Evolutionary conservation across 2,888 invertebrate genomes (phyloP), one percentile per base, ranked within the genome.

Genomic region (Eupithecia dodoneata): DNA sequence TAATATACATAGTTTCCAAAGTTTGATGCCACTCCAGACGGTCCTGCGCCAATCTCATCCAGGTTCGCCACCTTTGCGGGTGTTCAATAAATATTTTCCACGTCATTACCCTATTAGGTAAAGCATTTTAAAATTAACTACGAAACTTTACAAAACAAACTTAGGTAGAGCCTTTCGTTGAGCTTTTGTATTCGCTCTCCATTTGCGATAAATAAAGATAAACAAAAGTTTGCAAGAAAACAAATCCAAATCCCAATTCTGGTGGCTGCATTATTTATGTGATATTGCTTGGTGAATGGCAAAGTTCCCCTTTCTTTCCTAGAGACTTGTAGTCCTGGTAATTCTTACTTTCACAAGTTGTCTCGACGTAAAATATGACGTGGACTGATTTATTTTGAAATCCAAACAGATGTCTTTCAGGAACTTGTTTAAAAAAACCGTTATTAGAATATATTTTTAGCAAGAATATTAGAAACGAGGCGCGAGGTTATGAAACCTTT

Each of bases 171-270:
- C 7, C 7, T 44, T 67, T 67, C 75, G 72, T 72, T 73, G 72
- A 86, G 84, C 88, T 87, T 89, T 92, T 92, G 89, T 89, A 84
- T 85, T 89, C 84, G 84, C 85, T 87, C 83, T 83, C 89, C 84
- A 87, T 88, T 90, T 86, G 83, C 84, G 76, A 81, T 85, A 82
- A 85, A 83, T 83, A 86, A 91, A 92, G 89, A 91, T 91, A 93
- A 93, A 93, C 92, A 93, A 93, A 95, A 94, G 89, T 95, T 95
- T 92, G 84, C 82, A 91, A 92, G 93, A 91, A 94, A 94, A 95
- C 93, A 95, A 95, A 95, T 94, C 94, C 94, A 93, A 94, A 94
- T 92, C 91, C 90, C 94, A 94, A 95, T 95, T 93, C 92, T 89
- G 88, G 83, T 88, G 89, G 90, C 87, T 94, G 94, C 93, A 94